Percentiles rank a stretch among this genome's conserved stretches.
phyloP scores from a whole-genome alignment of 2,888 invertebrate species.

The Platypus cylindrus region DNA sequence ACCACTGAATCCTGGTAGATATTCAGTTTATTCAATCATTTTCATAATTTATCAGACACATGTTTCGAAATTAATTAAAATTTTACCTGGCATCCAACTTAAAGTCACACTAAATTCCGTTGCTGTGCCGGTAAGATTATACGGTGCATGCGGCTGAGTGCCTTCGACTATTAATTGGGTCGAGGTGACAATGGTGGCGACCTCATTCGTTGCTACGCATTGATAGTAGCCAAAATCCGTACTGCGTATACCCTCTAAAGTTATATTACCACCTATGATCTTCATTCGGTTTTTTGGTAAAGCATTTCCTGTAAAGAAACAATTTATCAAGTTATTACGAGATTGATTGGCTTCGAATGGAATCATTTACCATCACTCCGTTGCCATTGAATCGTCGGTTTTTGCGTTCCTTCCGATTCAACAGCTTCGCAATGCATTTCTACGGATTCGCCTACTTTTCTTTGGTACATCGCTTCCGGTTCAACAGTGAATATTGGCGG shows the following conservation, averaged over 20 bases:
- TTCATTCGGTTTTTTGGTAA: constrained; percentile 70
- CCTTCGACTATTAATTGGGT: constrained; percentile 72
- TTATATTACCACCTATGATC: constrained; percentile 77
- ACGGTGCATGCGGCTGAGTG: constrained; percentile 93
- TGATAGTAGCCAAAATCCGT: constrained; percentile 93
- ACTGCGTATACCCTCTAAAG: constrained; percentile 73
- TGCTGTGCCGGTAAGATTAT: constrained; percentile 80
- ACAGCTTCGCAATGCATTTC: constrained; percentile 92
- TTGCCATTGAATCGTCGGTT: constrained; percentile 83
- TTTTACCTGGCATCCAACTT: constrained; percentile 64
- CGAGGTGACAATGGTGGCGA: constrained; percentile 84
- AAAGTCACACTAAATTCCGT: constrained; percentile 84
- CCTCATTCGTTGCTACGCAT: constrained; percentile 90
- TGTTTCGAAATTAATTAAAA: background rate
- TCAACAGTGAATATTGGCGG: constrained; percentile 85
- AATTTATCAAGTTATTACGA: background rate
- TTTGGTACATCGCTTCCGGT: constrained; percentile 84
- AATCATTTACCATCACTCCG: constrained; percentile 56
- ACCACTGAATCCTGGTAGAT: constrained; percentile 68
- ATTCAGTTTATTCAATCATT: background rate
- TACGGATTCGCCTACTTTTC: constrained; percentile 77
- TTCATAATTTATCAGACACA: background rate
- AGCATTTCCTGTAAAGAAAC: constrained; percentile 37
- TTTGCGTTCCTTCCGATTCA: constrained; percentile 84
- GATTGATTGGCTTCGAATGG: background rate